These are phyloP conservation scores for Trachymyrmex septentrionalis DNA, from an alignment of 1,140 invertebrate genomes.

Conservation along the genomic window DNA sequence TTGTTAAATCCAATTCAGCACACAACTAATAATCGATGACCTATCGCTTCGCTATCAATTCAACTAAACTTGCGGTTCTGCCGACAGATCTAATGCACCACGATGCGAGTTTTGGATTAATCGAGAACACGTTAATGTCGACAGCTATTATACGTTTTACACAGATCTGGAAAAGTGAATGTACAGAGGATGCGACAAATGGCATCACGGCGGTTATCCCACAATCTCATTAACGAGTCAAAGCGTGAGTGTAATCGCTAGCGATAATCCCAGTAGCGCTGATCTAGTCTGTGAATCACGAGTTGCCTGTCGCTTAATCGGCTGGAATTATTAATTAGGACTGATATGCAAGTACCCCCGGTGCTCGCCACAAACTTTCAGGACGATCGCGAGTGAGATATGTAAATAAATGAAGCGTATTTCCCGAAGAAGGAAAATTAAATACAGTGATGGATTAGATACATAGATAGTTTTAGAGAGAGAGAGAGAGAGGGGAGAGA, in stretches of 20 bases:
- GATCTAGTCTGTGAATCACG: slow-evolving; percentile 51
- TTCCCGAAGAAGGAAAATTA: neutral
- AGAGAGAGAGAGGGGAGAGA: neutral
- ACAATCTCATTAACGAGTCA: slow-evolving; percentile 43
- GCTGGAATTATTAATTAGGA: slow-evolving; percentile 66
- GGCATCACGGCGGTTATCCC: neutral
- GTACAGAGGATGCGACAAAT: slow-evolving; percentile 1
- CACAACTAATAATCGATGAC: slow-evolving; percentile 20
- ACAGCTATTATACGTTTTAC: slow-evolving; percentile 1
- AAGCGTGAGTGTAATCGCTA: slow-evolving; percentile 42
- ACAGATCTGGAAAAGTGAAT: slow-evolving; percentile 1
- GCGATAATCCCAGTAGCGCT: slow-evolving; percentile 19
- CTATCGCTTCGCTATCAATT: neutral
- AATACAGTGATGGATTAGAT: slow-evolving; percentile 5
- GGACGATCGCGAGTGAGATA: slow-evolving; percentile 25
- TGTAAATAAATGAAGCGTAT: slow-evolving; percentile 32
- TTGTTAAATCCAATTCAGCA: slow-evolving; percentile 27
- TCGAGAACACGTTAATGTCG: slow-evolving; percentile 20
- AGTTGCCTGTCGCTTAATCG: slow-evolving; percentile 57
- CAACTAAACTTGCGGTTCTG: slow-evolving; percentile 3
- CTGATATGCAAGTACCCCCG: neutral
- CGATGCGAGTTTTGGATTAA: slow-evolving; percentile 18
- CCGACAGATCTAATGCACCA: neutral
- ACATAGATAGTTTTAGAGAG: too few species aligned
- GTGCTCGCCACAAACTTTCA: slow-evolving; percentile 21